These are phyloP conservation scores for Drosophila helvetica DNA, from an alignment of 2,888 invertebrate species.

Conservation along the genomic window DNA sequence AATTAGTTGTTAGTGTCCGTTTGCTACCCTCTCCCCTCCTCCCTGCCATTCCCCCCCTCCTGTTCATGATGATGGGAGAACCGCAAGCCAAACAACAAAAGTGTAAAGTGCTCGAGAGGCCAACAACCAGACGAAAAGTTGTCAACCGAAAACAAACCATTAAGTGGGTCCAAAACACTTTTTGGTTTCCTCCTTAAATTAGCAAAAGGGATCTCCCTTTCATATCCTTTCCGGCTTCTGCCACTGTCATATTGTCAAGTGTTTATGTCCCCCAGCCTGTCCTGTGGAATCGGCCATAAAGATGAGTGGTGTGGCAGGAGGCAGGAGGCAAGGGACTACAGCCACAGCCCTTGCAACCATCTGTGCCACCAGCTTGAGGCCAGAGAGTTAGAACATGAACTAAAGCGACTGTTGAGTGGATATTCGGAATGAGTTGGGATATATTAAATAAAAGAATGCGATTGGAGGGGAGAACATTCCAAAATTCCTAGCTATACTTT, in stretches of 20 bases:
- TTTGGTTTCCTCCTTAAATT: conserved; percentile 59
- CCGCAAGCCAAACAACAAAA: conserved; percentile 67
- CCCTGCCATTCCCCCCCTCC: background rate
- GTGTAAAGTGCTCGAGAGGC: conserved; percentile 56
- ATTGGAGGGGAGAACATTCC: too few species aligned
- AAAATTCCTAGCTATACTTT: too few species aligned
- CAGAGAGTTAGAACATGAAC: background rate
- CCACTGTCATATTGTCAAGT: conserved; percentile 69
- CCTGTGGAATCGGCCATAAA: conserved; percentile 29
- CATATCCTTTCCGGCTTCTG: background rate
- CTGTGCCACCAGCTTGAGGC: background rate
- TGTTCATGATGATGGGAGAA: conserved; percentile 20
- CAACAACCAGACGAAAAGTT: conserved; percentile 59
- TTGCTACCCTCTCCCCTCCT: conserved; percentile 1
- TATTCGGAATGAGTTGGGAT: background rate
- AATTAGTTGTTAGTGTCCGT: conserved; percentile 79
- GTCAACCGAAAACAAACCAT: conserved; percentile 81
- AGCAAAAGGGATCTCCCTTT: conserved; percentile 47
- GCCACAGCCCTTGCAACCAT: background rate
- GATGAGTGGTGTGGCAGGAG: conserved; percentile 12
- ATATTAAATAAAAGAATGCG: background rate
- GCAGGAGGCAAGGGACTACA: background rate
- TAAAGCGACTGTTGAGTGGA: background rate
- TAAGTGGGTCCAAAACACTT: conserved; percentile 75
- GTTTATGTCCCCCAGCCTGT: conserved; percentile 54